Evolutionary conservation across 2,797 vertebrate genomes (phyloP).

Genomic region (Cynopterus sphinx): DNA sequence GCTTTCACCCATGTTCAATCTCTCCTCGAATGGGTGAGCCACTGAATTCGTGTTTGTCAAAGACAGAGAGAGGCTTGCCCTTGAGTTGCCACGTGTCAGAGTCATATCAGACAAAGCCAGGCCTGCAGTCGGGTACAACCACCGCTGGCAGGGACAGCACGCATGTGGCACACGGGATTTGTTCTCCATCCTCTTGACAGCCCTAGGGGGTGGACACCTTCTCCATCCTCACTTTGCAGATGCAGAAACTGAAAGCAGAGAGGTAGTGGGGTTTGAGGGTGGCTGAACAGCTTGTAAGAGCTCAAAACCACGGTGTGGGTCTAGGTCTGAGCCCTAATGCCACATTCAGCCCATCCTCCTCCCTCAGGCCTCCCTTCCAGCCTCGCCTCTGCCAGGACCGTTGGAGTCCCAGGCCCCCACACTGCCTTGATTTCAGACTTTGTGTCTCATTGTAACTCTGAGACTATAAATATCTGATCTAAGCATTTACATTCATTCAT

Average conservation of each 20-base stretch:
- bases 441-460: neutral
- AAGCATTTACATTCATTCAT: neutral
- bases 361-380: fast-evolving
- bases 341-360: neutral
- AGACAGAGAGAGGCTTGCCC: neutral
- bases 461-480: neutral
- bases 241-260: neutral
- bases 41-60: neutral
- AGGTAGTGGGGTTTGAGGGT: fast-evolving
- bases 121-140: neutral
- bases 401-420: neutral
- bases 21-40: neutral
- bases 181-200: neutral
- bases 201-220: fast-evolving
- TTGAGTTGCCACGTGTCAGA: neutral
- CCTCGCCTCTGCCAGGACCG: neutral
- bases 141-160: fast-evolving
- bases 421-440: neutral
- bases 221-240: neutral
- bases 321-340: neutral
- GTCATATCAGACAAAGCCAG: neutral
- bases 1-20: neutral
- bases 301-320: fast-evolving
- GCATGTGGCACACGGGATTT: fast-evolving
- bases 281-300: fast-evolving